These are phyloP conservation scores for Platycnemis pennipes DNA, from an alignment of 2,888 invertebrate species.

Conservation along the genomic window DNA sequence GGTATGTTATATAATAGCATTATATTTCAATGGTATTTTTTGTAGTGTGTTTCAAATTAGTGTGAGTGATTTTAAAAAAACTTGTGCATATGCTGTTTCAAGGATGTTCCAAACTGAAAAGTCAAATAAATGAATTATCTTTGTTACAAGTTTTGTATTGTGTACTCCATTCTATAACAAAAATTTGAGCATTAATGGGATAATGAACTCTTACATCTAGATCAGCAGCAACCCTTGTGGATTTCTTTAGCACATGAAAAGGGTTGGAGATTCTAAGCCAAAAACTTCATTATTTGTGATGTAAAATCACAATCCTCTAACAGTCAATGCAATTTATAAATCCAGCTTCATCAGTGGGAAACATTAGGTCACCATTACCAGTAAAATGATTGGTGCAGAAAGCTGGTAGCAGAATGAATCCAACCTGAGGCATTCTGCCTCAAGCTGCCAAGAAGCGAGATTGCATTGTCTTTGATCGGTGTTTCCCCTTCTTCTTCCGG, in stretches of 20 bases:
- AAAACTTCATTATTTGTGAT: conserved; percentile 45
- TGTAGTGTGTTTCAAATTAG: conserved; percentile 46
- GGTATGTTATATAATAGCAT: not conserved
- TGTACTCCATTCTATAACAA: not conserved
- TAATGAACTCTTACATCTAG: conserved; percentile 38
- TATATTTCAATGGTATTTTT: conserved; percentile 45
- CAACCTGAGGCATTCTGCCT: conserved; percentile 59
- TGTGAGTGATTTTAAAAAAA: conserved; percentile 30
- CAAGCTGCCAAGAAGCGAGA: conserved; percentile 49
- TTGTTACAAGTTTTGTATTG: conserved; percentile 36
- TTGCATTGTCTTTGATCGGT: conserved; percentile 41
- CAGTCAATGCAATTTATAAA: conserved; percentile 25
- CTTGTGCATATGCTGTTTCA: conserved; percentile 40
- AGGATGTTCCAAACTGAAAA: conserved; percentile 45
- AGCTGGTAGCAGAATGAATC: conserved; percentile 59
- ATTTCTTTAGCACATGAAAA: conserved; percentile 31
- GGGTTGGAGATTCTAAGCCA: conserved; percentile 51
- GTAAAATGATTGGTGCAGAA: conserved; percentile 56
- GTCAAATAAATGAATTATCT: conserved; percentile 52
- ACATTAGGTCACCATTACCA: not conserved
- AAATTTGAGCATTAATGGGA: not conserved
- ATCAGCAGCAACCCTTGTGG: conserved; percentile 32
- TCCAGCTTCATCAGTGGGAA: conserved; percentile 14
- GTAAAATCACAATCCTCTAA: conserved; percentile 45
- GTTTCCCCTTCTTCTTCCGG: conserved; percentile 50